A percentile compares a stretch with the other conserved stretches of the same genome.
These are phyloP conservation scores for Pterostichus madidus DNA, from an alignment of 2,888 invertebrate genomes.

Conservation along the genomic window DNA sequence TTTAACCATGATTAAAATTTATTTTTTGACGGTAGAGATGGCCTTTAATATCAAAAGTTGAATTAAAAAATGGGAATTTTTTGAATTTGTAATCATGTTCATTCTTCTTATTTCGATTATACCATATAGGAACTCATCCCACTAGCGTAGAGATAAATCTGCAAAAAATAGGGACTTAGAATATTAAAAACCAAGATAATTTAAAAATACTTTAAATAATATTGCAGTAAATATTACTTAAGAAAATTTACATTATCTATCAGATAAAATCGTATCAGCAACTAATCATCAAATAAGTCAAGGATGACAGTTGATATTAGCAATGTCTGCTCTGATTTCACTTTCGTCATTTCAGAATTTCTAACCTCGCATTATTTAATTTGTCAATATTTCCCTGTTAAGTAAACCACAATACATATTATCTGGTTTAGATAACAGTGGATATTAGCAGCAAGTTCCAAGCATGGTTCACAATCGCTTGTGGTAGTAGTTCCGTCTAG, in stretches of 20 bases:
- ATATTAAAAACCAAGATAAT: too few relatives aligned
- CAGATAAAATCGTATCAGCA: not conserved
- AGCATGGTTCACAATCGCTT: slow-evolving; percentile 15
- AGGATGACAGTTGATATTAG: not conserved
- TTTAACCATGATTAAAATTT: too few relatives aligned
- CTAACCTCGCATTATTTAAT: slow-evolving; percentile 27
- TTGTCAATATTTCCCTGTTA: slow-evolving; percentile 39
- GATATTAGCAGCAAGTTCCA: slow-evolving; percentile 35
- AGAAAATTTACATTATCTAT: not conserved
- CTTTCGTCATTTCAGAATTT: slow-evolving; percentile 27
- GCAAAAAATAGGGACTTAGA: too few relatives aligned
- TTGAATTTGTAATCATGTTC: too few relatives aligned
- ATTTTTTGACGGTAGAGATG: too few relatives aligned
- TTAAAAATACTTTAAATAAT: too few relatives aligned
- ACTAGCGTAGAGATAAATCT: too few relatives aligned
- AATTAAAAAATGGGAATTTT: too few relatives aligned
- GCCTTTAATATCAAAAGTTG: too few relatives aligned
- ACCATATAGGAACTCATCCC: too few relatives aligned
- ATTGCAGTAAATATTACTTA: not conserved
- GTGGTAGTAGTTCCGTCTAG: slow-evolving; percentile 10
- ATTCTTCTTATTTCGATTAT: too few relatives aligned
- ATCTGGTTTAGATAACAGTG: slow-evolving; percentile 29
- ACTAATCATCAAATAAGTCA: not conserved
- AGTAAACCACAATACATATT: slow-evolving; percentile 56
- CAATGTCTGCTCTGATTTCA: not conserved